phyloP scores from a whole-genome alignment of 35 echinoderm and acorn worm genomes.

The Heliocidaris tuberculata region DNA sequence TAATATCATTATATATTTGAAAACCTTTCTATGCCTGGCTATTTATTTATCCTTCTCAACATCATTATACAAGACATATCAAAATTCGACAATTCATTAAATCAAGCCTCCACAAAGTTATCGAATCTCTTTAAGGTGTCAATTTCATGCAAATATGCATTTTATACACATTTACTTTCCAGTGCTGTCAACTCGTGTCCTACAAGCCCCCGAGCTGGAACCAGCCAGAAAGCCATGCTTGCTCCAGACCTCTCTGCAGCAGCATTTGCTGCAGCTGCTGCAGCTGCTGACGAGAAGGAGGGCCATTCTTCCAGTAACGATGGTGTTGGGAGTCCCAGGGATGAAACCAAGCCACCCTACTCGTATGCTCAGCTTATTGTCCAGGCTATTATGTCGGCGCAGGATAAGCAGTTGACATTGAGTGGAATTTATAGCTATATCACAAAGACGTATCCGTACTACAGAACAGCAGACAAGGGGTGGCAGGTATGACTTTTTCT shows the following conservation, averaged over 20 bases:
- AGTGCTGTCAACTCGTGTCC: conserved; percentile 97
- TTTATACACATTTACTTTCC: neutral
- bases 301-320: conserved; percentile 59
- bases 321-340: conserved; percentile 70
- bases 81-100: too few relatives aligned
- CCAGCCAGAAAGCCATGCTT: conserved; percentile 54
- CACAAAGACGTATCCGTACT: conserved; percentile 97
- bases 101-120: too few relatives aligned
- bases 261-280: conserved; percentile 69
- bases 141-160: neutral
- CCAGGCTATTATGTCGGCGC: conserved; percentile 91
- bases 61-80: too few relatives aligned
- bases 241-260: conserved; percentile 83
- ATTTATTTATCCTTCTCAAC: too few relatives aligned
- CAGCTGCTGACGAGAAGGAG: conserved; percentile 63
- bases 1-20: too few relatives aligned
- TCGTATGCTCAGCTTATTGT: conserved; percentile 98
- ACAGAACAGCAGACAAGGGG: conserved; percentile 95
- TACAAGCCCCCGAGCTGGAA: conserved; percentile 83
- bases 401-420: conserved; percentile 91
- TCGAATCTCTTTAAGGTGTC: too few relatives aligned
- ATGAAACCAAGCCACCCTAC: conserved; percentile 93
- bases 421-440: conserved; percentile 97
- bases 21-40: too few relatives aligned
- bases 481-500: conserved; percentile 97